phyloP scores from a whole-genome alignment of 2,113 vertebrate species.

The Chloebia gouldiae region DNA sequence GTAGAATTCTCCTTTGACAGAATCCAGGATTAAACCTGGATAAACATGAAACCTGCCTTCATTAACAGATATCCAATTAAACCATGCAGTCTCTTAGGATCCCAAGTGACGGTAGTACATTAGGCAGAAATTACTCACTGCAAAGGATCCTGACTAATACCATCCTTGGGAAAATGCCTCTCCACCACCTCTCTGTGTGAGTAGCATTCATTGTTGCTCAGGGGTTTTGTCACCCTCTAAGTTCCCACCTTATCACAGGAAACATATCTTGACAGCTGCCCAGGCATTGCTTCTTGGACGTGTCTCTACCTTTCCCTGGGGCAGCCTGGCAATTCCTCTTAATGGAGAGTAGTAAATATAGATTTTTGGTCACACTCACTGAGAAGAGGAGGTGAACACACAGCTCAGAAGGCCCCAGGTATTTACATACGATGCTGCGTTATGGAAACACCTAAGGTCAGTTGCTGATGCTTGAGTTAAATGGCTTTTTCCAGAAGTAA shows the following conservation, averaged over 20 bases:
- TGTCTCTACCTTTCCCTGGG: background rate
- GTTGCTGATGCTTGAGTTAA: background rate
- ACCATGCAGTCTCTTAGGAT: background rate
- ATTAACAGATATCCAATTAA: slow-evolving; percentile 28
- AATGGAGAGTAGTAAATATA: background rate
- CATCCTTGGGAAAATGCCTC: background rate
- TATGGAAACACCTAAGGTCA: background rate
- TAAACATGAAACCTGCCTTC: background rate
- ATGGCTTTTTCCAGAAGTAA: background rate
- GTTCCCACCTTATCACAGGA: background rate
- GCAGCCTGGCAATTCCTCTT: background rate
- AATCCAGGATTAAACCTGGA: slow-evolving; percentile 8
- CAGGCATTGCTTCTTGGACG: fast-evolving
- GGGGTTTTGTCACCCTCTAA: background rate
- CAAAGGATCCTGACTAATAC: background rate
- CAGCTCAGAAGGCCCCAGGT: background rate
- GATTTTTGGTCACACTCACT: background rate
- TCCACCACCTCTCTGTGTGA: background rate
- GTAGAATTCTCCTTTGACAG: background rate
- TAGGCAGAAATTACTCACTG: background rate
- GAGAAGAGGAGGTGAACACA: background rate
- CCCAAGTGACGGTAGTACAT: background rate
- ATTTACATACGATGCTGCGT: fast-evolving
- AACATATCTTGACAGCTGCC: background rate
- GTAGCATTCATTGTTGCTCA: background rate